Base-by-base conservation (phyloP, 2,888 invertebrate genomes). In the Tinea pellionella region DNA sequence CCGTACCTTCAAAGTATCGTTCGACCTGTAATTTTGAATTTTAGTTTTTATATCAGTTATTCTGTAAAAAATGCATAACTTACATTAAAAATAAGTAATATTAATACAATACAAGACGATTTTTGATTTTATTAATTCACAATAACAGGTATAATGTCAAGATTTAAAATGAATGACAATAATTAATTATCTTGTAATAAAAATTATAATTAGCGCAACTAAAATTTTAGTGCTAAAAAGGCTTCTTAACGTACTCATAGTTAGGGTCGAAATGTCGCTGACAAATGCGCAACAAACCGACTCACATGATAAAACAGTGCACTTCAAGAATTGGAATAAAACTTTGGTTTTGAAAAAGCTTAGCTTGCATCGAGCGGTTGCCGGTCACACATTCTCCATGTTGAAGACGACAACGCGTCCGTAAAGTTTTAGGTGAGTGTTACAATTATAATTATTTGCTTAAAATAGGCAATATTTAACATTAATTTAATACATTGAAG, bases 341-440 rank as follows among this genome's bases (percentile, higher is more conserved):
- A 16, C 47, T 2, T 47, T 15, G 15, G 13, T 15, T n/a, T 15
- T n/a, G 15, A 16, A 47, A 42, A 47, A 47, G 47, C 47, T 47
- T 15, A 47, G 47, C 47, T 16, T 47, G 47, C 47, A 47, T 47
- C 47, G 47, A 47, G n/a, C 47, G 41, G 41, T 41, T 41, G 41
- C 3, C 41, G 4, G 41, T 13, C 3, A 8, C 41, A 8, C 41
- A 13, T 41, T 13, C 4, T n/a, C 41, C 9, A 3, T 13, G 13
- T n/a, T 41, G 41, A 3, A 41, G 41, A 3, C 24, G 24, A 6
- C 24, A 6, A 3, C 6, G 24, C n/a, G 13, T n/a, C n/a, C 9
- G 41, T 8, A 3, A 13, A 8, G 41, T 41, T 41, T 41, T n/a
- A 13, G 41, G 41, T 41, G 13, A 41, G 41, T 41, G n/a, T 41